phyloP scores from a whole-genome alignment of 1,140 invertebrate species.

The Nephila pilipes region DNA sequence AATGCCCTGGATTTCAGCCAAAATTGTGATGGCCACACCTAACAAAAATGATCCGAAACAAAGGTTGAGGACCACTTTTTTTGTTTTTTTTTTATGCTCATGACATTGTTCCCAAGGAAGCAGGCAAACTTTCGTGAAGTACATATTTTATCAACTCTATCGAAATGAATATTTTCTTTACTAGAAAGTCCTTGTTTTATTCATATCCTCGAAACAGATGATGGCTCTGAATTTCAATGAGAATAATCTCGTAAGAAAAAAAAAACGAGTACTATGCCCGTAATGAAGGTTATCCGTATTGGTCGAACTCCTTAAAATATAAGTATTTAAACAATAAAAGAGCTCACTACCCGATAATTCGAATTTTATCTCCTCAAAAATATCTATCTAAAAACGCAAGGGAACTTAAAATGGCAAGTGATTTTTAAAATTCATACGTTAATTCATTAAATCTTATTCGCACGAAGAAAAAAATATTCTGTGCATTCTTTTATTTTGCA shows the following conservation, averaged over 20 bases:
- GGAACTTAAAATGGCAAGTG: no score
- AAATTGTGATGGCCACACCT: background rate
- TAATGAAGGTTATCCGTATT: background rate
- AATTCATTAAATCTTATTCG: no score
- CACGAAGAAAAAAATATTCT: no score
- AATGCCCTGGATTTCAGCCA: conserved; percentile 12
- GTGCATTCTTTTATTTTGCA: no score
- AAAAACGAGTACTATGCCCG: background rate
- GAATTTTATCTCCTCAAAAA: no score
- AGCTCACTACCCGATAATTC: no score
- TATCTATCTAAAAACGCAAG: no score
- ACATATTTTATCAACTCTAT: conserved; percentile 1
- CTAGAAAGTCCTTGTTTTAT: background rate
- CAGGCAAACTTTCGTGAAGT: background rate
- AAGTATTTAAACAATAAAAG: background rate
- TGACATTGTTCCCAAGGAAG: background rate
- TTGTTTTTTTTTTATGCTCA: background rate
- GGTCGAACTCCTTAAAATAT: background rate
- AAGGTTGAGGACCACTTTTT: background rate
- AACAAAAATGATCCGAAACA: conserved; percentile 19
- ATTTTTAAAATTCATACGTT: no score
- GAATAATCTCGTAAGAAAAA: background rate
- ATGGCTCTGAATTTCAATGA: conserved; percentile 3
- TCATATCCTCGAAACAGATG: background rate
- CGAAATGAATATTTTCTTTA: background rate